These are phyloP conservation scores for Eulemur mongoz DNA, from an alignment of 2,797 vertebrate genomes.

Conservation along the genomic window DNA sequence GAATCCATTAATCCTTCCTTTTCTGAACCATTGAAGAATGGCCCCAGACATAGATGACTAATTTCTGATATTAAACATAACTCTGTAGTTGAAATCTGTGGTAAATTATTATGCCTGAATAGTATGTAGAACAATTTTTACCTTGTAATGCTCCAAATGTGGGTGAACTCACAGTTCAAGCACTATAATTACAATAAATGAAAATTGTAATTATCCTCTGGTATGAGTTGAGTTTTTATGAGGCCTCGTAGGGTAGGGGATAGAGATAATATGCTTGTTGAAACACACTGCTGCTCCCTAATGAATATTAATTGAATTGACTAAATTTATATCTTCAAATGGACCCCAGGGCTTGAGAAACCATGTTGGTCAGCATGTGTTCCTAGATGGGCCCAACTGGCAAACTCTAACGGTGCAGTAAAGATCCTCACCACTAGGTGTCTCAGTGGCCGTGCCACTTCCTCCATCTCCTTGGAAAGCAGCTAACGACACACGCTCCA, in stretches of 20 bases:
- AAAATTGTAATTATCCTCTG: constrained; percentile 52
- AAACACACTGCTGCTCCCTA: constrained; percentile 22
- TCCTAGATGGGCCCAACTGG: background rate
- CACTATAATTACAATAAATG: constrained; percentile 57
- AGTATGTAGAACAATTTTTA: background rate
- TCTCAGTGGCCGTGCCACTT: constrained; percentile 80
- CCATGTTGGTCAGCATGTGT: background rate
- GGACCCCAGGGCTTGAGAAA: background rate
- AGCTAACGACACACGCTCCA: background rate
- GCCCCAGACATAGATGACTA: background rate
- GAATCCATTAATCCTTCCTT: constrained; percentile 1
- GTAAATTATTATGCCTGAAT: background rate
- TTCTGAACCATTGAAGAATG: constrained; percentile 47
- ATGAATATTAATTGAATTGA: constrained; percentile 29
- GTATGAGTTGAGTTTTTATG: constrained; percentile 61
- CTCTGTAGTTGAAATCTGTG: background rate
- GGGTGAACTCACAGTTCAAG: constrained; percentile 38
- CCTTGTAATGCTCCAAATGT: constrained; percentile 21
- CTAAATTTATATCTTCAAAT: constrained; percentile 37
- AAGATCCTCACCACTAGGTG: constrained; percentile 84
- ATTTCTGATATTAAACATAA: constrained; percentile 43
- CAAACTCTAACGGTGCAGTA: constrained; percentile 50
- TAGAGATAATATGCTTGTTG: constrained; percentile 15
- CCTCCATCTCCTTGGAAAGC: background rate
- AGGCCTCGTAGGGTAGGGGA: background rate